These are phyloP conservation scores for Elephantulus edwardii DNA, from an alignment of 2,113 vertebrate species.

Conservation along the genomic window DNA sequence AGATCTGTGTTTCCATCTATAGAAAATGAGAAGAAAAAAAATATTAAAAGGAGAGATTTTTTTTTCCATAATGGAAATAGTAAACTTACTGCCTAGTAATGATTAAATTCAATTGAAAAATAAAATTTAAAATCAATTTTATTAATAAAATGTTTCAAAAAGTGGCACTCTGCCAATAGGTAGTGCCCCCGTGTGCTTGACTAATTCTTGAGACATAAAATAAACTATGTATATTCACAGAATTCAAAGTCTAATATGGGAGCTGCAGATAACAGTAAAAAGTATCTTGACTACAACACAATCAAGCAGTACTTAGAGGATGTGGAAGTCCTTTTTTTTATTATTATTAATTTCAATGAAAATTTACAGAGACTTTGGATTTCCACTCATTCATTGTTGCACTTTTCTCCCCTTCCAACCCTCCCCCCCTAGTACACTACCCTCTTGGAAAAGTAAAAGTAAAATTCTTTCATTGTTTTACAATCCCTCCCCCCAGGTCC, in stretches of 20 bases:
- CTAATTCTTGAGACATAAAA: not conserved
- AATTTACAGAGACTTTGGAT: too few species aligned
- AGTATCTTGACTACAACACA: not conserved
- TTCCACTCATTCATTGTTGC: too few species aligned
- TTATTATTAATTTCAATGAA: too few species aligned
- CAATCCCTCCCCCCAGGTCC: too few species aligned
- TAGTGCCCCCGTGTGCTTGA: not conserved
- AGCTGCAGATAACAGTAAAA: not conserved
- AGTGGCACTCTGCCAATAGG: not conserved
- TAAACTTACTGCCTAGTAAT: not conserved
- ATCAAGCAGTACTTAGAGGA: not conserved
- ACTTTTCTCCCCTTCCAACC: too few species aligned
- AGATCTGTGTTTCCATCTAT: not conserved
- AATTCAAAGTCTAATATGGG: not conserved
- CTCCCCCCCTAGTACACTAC: too few species aligned
- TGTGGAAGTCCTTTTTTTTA: too few species aligned
- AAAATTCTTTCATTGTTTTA: too few species aligned
- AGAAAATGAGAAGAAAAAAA: not conserved
- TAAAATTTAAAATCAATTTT: not conserved
- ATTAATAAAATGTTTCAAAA: not conserved
- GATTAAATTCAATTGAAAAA: not conserved
- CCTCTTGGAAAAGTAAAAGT: too few species aligned
- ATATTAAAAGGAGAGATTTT: not conserved
- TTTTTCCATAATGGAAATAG: not conserved
- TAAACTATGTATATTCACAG: not conserved